phyloP scores from a whole-genome alignment of 2,797 vertebrate genomes.

The Molossus molossus region DNA sequence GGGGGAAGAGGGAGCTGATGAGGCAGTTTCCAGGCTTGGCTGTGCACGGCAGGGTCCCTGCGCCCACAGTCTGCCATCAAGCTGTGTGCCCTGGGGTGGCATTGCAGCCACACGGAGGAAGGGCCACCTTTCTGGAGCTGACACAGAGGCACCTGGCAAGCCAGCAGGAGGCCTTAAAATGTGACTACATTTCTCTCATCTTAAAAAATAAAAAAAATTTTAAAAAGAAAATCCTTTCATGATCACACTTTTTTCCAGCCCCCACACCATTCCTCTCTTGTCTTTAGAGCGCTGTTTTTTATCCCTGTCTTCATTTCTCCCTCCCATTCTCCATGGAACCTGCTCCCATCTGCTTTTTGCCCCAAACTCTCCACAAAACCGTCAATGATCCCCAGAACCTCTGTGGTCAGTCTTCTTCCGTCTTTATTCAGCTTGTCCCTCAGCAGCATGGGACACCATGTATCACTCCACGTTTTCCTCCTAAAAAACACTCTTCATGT shows the following conservation, averaged over 20 bases:
- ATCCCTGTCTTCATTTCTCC: neutral
- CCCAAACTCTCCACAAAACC: neutral
- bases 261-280: neutral
- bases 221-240: neutral
- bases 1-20: neutral
- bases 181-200: neutral
- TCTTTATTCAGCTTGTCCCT: neutral
- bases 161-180: neutral
- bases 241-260: neutral
- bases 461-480: neutral
- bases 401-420: neutral
- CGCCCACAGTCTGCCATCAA: neutral
- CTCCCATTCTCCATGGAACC: neutral
- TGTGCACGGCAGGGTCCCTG: neutral
- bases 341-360: rapidly evolving
- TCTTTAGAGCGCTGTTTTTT: neutral
- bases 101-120: neutral
- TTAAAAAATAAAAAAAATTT: neutral
- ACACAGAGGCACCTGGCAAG: neutral
- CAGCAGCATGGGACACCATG: neutral
- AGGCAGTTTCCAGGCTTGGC: neutral
- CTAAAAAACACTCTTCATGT: neutral
- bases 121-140: neutral
- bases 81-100: neutral
- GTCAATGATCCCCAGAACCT: neutral